Conservation (phyloP, 2,797 vertebrate species). For the Hemibagrus guttatus region DNA sequence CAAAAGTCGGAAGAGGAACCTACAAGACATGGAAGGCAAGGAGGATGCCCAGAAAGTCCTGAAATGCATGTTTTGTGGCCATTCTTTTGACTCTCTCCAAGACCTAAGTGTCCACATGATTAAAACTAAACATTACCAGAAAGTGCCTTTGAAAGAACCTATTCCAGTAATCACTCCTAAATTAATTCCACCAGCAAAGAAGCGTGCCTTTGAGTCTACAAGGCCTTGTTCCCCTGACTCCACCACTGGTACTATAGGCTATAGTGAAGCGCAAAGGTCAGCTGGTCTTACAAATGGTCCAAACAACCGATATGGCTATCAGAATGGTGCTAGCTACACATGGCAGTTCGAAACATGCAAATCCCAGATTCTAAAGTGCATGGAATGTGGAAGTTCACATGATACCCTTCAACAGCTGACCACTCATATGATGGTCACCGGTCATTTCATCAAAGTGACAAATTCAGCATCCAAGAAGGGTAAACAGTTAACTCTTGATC, state of each 20-base stretch:
- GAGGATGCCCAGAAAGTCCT: slow-evolving; percentile 98
- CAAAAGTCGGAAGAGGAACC: slow-evolving; percentile 90
- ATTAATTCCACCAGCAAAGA: slow-evolving; percentile 91
- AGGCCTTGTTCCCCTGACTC: slow-evolving; percentile 96
- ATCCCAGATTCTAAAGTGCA: slow-evolving; percentile 98
- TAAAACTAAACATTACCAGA: slow-evolving; percentile 99
- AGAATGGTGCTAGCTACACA: slow-evolving; percentile 97
- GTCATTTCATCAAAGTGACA: slow-evolving; percentile 98
- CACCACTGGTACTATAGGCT: slow-evolving; percentile 87
- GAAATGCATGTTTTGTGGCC: slow-evolving; percentile 99
- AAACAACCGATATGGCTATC: slow-evolving; percentile 95
- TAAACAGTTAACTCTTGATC: slow-evolving; percentile 95
- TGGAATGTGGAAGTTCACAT: slow-evolving; percentile 98
- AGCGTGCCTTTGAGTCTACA: slow-evolving; percentile 89
- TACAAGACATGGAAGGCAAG: slow-evolving; percentile 95
- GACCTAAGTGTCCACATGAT: slow-evolving; percentile 99
- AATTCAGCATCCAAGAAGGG: slow-evolving; percentile 98
- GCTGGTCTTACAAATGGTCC: slow-evolving; percentile 78
- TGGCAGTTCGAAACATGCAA: slow-evolving; percentile 99
- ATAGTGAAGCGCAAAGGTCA: slow-evolving; percentile 83
- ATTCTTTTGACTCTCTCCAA: slow-evolving; percentile 98
- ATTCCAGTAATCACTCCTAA: slow-evolving; percentile 94
- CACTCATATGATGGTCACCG: slow-evolving; percentile 99
- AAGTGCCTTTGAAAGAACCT: slow-evolving; percentile 99
- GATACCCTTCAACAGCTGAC: slow-evolving; percentile 98